Percentiles rank a stretch among this genome's conserved stretches.
Conservation (phyloP, 2,113 vertebrate genomes). For the Gymnobelideus leadbeateri region DNA sequence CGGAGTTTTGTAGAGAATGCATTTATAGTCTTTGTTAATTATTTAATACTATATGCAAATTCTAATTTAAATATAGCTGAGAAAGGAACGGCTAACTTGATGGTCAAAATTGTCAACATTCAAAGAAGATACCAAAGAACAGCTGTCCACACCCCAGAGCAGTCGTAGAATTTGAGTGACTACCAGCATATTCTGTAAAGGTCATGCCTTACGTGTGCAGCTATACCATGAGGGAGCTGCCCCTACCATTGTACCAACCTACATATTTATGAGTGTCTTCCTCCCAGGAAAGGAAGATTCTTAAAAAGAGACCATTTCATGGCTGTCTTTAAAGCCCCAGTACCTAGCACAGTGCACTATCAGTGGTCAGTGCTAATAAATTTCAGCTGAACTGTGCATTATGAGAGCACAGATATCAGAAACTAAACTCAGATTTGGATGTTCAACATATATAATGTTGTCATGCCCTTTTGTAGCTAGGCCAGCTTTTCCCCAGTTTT, state of each 20-base stretch:
- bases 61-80: slow-evolving; percentile 41
- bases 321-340: neutral
- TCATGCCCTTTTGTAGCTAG: neutral
- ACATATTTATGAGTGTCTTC: neutral
- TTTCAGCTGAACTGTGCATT: too few species aligned
- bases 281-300: neutral
- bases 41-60: slow-evolving; percentile 43
- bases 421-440: neutral
- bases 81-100: slow-evolving; percentile 1
- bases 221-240: neutral
- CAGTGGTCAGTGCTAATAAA: neutral
- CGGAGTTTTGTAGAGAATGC: neutral
- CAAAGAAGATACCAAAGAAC: neutral
- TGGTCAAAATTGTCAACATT: neutral
- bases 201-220: too few species aligned
- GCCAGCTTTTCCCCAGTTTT: neutral
- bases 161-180: neutral
- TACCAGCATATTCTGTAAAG: neutral
- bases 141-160: neutral
- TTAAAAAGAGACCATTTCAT: neutral
- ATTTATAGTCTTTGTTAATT: slow-evolving; percentile 18
- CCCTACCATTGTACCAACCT: neutral
- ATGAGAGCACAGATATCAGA: neutral
- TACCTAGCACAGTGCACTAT: neutral
- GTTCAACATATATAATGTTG: neutral